phyloP scores from a whole-genome alignment of 2,113 vertebrate species.

The Hypanus sabinus region DNA sequence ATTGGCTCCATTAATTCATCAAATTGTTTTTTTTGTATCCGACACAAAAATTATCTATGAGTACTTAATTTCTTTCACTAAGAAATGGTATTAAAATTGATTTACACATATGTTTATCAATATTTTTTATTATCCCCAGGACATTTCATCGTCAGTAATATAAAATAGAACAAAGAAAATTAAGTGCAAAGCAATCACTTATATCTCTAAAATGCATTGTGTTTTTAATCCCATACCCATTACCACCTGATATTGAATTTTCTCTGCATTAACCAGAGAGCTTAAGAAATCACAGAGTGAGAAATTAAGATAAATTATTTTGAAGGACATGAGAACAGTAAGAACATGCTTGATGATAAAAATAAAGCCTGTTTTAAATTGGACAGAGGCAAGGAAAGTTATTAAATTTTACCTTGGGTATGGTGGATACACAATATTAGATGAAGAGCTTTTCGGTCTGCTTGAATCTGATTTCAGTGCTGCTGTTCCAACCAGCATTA shows the following conservation, averaged over 20 bases:
- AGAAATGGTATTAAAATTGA: slow-evolving; percentile 11
- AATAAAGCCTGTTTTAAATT: not conserved
- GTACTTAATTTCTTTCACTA: not conserved
- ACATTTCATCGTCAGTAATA: slow-evolving; percentile 6
- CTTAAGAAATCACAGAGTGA: not conserved
- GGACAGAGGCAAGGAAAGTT: not conserved
- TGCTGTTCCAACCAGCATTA: not conserved
- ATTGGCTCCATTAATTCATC: not conserved
- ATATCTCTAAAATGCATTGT: not conserved
- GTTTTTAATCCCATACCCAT: not conserved
- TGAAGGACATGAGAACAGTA: not conserved
- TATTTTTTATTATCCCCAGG: slow-evolving; percentile 24
- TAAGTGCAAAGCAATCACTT: not conserved
- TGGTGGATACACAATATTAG: not conserved
- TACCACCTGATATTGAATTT: not conserved
- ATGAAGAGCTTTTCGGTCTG: not conserved
- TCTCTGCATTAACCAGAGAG: not conserved
- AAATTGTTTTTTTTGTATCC: slow-evolving; percentile 31
- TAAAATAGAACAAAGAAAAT: slow-evolving; percentile 6
- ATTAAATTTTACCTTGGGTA: not conserved
- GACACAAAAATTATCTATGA: slow-evolving; percentile 15
- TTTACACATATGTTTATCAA: slow-evolving; percentile 4
- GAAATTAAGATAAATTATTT: slow-evolving; percentile 21
- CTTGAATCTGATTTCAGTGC: not conserved
- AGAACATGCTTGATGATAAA: not conserved